A percentile compares a stretch with the other conserved stretches of the same genome.
phyloP scores from a whole-genome alignment of 2,888 invertebrate genomes.

The Nephrotoma appendiculata region DNA sequence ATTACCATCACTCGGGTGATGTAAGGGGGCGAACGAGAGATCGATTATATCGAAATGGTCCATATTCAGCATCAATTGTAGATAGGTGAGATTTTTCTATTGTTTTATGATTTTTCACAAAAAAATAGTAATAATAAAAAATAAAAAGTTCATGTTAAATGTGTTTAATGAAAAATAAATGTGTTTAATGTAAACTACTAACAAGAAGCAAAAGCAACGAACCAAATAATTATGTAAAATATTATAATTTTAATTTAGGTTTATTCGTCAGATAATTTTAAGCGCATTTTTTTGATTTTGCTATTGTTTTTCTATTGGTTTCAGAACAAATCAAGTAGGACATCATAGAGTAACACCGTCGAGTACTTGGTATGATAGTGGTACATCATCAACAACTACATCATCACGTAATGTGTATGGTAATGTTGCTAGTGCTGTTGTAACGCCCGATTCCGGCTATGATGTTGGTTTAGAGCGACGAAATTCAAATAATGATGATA shows the following conservation, averaged over 20 bases:
- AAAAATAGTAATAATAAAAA: not conserved
- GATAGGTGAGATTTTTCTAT: slow-evolving; percentile 22
- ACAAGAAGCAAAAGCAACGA: not conserved
- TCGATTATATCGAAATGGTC: slow-evolving; percentile 32
- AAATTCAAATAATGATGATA: slow-evolving; percentile 9
- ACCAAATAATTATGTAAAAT: not conserved
- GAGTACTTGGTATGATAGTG: slow-evolving; percentile 29
- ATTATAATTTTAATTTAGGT: not conserved
- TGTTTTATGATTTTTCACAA: not conserved
- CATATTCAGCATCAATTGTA: slow-evolving; percentile 29
- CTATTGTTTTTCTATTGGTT: slow-evolving; percentile 10
- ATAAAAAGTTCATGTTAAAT: not conserved
- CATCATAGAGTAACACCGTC: slow-evolving; percentile 27
- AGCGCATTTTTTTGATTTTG: not conserved
- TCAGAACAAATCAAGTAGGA: slow-evolving; percentile 19
- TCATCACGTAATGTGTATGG: slow-evolving; percentile 27
- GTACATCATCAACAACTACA: slow-evolving; percentile 19
- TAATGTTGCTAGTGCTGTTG: slow-evolving; percentile 21
- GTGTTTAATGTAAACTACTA: not conserved
- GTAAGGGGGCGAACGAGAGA: slow-evolving; percentile 31
- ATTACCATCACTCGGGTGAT: slow-evolving; percentile 20
- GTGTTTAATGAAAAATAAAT: not conserved
- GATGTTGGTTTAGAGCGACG: slow-evolving; percentile 6
- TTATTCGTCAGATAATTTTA: not conserved
- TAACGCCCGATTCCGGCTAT: slow-evolving; percentile 20